Evolutionary conservation across 92 coral and sea anemone genomes (phyloP), one percentile per base, ranked within the genome.

Genomic region (Phenganax subtilis): DNA sequence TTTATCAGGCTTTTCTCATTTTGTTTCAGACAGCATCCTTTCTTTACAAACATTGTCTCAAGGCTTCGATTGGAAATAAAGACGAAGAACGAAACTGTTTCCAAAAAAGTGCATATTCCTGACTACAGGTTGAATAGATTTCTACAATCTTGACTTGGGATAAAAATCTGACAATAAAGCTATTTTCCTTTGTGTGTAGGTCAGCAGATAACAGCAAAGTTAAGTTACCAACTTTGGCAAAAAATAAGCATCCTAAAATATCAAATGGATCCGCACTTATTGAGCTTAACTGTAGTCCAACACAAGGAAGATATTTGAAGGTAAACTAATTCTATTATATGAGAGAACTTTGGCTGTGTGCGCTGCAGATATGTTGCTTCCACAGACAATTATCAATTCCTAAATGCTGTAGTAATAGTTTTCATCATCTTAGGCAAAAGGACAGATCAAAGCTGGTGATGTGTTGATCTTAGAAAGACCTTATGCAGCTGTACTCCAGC

Each of bases 381-480:
- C 15, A 30, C 17, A 16, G 8, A 55, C 29, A 16, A 20, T 12
- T 77, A 9, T 28, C 68, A 77, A 55, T 12, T 59, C 20, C 0
- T 31, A 12, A n/a, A 27, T 52, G 61, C 12, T 47, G 20, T 58
- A 14, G 14, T 72, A 28, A 66, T 5, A 62, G 58, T 75, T 72
- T 25, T 16, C 2, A 52, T 16, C 2, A 52, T 56, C 65, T 31
- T 58, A 93, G 99, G 96, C 99, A 44, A 88, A 88, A 29, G 89
- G 83, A 70, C 89, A 87, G 62, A 96, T 96, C 69, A 93, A 92
- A 83, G 99, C 99, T 25, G 99, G 99, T 0, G 97, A 96, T 71
- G 90, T 92, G 10, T 91, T 96, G 31, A 93, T 96, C 60, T 86
- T 97, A 57, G 99, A 96, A 68, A 84, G 87, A 54, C 97, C 96